Base-by-base conservation (phyloP, 2,888 invertebrate species). In the Torymus auratus region DNA sequence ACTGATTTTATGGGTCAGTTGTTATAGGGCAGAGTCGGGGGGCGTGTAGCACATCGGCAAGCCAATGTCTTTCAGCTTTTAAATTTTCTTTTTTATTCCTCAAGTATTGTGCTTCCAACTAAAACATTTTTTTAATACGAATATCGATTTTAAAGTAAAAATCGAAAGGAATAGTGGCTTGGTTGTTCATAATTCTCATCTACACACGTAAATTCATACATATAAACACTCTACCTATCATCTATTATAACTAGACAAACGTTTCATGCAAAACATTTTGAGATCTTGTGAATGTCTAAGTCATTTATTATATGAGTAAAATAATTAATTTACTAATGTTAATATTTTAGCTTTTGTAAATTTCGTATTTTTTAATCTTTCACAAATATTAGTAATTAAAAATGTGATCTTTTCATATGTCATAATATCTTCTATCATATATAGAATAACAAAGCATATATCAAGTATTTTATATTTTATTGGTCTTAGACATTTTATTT, bases 61-160 rank as follows among this genome's bases (percentile, higher is more conserved):
- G 74, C 69, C 74, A 74, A 69, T 64, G 56, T 23, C 70, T 79
- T 58, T 75, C 20, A 70, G 75, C 80, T 80, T 80, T 58, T 73
- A 68, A 52, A 73, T 64, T 68, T 62, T 56, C 65, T 65, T 74
- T 70, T 69, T 68, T 12, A 64, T 62, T 15, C 58, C 75, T 55
- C 52, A 79, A 5, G 61, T 69, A 56, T 65, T 75, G 56, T 56
- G 80, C 74, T 80, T 74, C 74, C 69, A 28, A 79, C 58, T 74
- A 79, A 79, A 55, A 74, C 15, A 5, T 62, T 68, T 69, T 62
- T 69, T 41, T 41, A 41, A 41, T 41, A 41, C 41, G 7, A 41
- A 17, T 56, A 17, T 64, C 20, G 13, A 72, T 10, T 69, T 58
- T 20, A 5, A 15, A 14, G 41, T 41, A 20, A 68, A 72, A 74